These are phyloP conservation scores for Calycopis cecrops DNA, from an alignment of 1,140 invertebrate species.

Conservation along the genomic window DNA sequence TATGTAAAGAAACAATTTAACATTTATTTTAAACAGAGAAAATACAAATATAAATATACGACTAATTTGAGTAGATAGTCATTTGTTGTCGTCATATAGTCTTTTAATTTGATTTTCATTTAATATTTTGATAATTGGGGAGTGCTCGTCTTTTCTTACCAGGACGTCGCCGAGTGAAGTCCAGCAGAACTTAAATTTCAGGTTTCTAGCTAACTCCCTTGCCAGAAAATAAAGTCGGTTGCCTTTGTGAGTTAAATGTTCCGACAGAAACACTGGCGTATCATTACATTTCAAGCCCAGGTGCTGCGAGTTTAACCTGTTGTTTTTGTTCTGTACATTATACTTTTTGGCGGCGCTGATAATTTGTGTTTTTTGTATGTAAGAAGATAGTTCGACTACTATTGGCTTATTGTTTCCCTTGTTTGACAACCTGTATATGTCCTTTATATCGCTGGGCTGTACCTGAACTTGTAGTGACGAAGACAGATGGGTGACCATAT, in stretches of 20 bases:
- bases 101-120: slow-evolving; percentile 16
- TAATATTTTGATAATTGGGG: slow-evolving; percentile 12
- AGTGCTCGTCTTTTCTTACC: slow-evolving; percentile 14
- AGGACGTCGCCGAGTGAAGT: slow-evolving; percentile 19
- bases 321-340: no score
- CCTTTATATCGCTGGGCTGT: slow-evolving; percentile 14
- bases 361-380: slow-evolving; percentile 19
- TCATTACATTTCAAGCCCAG: no score
- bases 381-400: slow-evolving; percentile 19
- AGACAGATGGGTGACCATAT: slow-evolving; percentile 11
- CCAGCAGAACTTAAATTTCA: slow-evolving; percentile 18
- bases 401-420: slow-evolving; percentile 14
- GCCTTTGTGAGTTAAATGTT: no score
- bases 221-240: slow-evolving; percentile 14
- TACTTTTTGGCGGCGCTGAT: slow-evolving; percentile 21
- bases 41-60: no score
- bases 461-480: no score
- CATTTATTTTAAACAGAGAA: no score
- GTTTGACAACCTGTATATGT: slow-evolving; percentile 21
- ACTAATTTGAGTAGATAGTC: no score
- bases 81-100: no score
- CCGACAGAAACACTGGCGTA: no score
- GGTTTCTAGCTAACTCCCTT: slow-evolving; percentile 11
- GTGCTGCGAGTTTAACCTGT: no score
- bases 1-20: no score